Evolutionary conservation across 2,888 invertebrate species (phyloP), one percentile per base, ranked within the genome.

Genomic region (Lepidochrysops patricia): DNA sequence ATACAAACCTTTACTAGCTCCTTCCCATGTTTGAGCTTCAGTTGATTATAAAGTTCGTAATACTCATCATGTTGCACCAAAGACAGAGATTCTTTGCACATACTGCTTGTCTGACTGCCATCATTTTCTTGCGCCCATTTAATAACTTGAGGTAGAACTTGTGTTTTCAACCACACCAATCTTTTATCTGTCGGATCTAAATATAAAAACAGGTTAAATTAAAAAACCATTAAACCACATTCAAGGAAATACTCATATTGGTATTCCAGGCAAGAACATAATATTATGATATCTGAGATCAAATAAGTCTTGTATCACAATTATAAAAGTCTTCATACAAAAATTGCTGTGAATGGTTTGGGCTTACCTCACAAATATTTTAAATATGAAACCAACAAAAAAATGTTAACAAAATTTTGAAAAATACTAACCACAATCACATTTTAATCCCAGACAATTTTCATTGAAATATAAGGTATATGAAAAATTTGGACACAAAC

Each of bases 1-100:
- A 57, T 13, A 27, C 15, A 27, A 77, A 94, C 95, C 89, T 94
- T 90, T 7, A 95, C 91, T 75, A 96, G 91, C 63, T 92, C 85
- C 61, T 90, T 85, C 0, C 95, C 95, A 91, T 97, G 96, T 78
- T 94, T 96, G 1, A 85, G 73, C 77, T 97, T 97, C 6, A 98
- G 80, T 25, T 90, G 71, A 70, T 93, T 92, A 74, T 97, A 97
- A 62, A 93, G 86, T 26, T 78, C 72, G 70, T 92, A 92, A 77
- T 97, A 98, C 62, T 90, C 85, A 64, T 94, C 94, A 9, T 91
- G 77, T 9, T 92, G 83, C 2, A 97, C 84, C 37, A 95, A 84
- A 61, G 89, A 84, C 49, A 97, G 80, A 0, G 96, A 96, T 64
- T 86, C 81, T 60, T 67, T 80, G 57, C 79, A 80, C 32, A 79